Conservation (phyloP, 2,113 vertebrate species). For the Apeltes quadracus region DNA sequence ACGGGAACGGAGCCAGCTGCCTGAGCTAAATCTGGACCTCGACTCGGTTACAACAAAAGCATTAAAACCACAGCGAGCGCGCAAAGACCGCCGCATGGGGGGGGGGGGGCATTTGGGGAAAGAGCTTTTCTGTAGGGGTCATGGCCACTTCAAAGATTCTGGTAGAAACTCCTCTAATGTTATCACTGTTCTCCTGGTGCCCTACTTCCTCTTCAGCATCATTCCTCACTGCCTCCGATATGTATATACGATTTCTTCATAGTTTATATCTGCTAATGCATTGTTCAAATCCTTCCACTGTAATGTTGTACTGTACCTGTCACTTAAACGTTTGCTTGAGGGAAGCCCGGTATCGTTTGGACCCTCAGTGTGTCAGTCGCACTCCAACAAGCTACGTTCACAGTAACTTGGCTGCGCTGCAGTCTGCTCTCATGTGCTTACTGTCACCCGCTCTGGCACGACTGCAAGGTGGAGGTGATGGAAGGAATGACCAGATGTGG, state of each 20-base stretch:
- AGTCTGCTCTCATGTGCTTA: constrained; percentile 29
- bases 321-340: constrained; percentile 33
- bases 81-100: constrained; percentile 20
- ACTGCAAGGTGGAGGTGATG: constrained; percentile 18
- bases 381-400: constrained; percentile 38
- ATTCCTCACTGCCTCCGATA: constrained; percentile 3
- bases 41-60: constrained; percentile 48
- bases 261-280: constrained; percentile 43
- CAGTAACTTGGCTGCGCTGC: constrained; percentile 42
- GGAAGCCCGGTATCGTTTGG: constrained; percentile 40
- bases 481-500: constrained; percentile 42
- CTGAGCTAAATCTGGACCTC: constrained; percentile 61
- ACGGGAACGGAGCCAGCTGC: constrained; percentile 50
- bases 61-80: constrained; percentile 25
- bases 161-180: constrained; percentile 14
- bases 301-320: constrained; percentile 25
- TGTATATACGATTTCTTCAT: constrained; percentile 6
- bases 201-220: constrained; percentile 20
- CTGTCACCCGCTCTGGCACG: constrained; percentile 29
- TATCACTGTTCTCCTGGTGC: constrained; percentile 41
- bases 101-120: constrained; percentile 18
- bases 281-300: constrained; percentile 4
- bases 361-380: constrained; percentile 48
- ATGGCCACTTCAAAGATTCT: constrained; percentile 29
- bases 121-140: constrained; percentile 42